Base-by-base conservation (phyloP, 35 echinoderm and acorn worm species). In the Patiria miniata region DNA sequence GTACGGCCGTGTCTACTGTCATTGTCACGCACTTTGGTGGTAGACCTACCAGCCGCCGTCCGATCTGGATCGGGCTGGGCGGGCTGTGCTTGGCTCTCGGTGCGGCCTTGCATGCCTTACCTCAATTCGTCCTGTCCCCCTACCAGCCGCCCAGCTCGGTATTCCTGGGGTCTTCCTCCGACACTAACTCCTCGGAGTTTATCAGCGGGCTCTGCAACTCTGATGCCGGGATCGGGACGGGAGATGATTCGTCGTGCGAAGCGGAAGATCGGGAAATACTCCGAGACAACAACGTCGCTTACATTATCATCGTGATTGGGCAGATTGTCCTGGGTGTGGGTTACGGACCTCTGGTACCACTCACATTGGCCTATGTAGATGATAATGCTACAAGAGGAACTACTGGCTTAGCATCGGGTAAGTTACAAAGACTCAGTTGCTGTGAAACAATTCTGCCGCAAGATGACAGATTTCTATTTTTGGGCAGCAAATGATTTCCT, bases 11-110 rank as follows among this genome's bases (percentile, higher is more conserved):
- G 1, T 28, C 61, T 39, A 84, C 81, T 36, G 37, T 90, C 10
- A 51, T 83, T 57, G 81, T 90, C 19, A 68, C 81, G 32, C 80
- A 90, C 53, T 36, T 90, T 78, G 88, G 88, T 7, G 81, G 88
- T 8, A 60, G 69, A 51, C 52, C 65, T 12, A 54, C 53, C 22
- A 90, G 88, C 37, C 61, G 76, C 32, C 88, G 88, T 23, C 88
- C 88, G 21, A 29, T 61, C 14, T 90, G 88, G 88, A 77, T 90
- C 23, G 88, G 60, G 0, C 9, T 40, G 8, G 80, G 88, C 15
- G 39, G 26, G 1, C 51, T 89, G 51, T 36, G 39, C 21, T 39
- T 89, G 22, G 88, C 61, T 3, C 6, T 78, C 14, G 88, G 88
- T 16, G 42, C 51, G 37, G 77, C 83, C 33, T 37, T 83, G 12